Base-by-base conservation (phyloP, 2,888 invertebrate genomes). In the Drosophila limbata region DNA sequence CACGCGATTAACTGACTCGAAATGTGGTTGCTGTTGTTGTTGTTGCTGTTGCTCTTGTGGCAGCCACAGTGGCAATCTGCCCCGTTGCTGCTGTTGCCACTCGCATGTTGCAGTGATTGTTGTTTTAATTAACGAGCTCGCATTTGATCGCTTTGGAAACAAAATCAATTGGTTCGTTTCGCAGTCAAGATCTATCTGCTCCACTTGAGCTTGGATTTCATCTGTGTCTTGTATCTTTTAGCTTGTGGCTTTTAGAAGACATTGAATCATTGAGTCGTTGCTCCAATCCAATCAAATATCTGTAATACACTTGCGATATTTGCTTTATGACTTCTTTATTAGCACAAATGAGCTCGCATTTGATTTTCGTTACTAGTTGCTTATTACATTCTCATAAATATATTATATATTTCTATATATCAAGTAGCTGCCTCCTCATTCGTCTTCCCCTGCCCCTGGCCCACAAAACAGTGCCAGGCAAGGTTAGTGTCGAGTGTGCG, bases 91-190 rank as follows among this genome's bases (percentile, higher is more conserved):
- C 35, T 51, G 37, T 25, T 45, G 70, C 40, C 56, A 42, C 60
- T 61, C 57, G 47, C 52, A 51, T 40, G 60, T 45, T 72, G 72
- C 77, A 80, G 74, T 66, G 81, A 83, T 82, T 82, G 82, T 82
- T 82, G 82, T 83, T 82, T 82, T 82, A 84, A 86, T 82, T 82
- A 82, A 82, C 87, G 87, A 82, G 84, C 81, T 86, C 65, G 51
- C 47, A 35, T 45, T 57, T 48, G 56, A 63, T 64, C 57, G 57
- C 57, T 44, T 56, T 45, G 57, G 57, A 63, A 62, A 37, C 33
- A 69, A 78, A 44, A 76, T 72, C 82, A 79, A 84, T 81, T 84
- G 84, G 64, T 78, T 73, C 51, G 39, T 45, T 55, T 59, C 60
- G 47, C 60, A 53, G 55, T 65, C 61, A 50, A 73, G 69, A 69